Base-by-base conservation (phyloP, 2,888 invertebrate genomes). In the Xylota sylvarum region DNA sequence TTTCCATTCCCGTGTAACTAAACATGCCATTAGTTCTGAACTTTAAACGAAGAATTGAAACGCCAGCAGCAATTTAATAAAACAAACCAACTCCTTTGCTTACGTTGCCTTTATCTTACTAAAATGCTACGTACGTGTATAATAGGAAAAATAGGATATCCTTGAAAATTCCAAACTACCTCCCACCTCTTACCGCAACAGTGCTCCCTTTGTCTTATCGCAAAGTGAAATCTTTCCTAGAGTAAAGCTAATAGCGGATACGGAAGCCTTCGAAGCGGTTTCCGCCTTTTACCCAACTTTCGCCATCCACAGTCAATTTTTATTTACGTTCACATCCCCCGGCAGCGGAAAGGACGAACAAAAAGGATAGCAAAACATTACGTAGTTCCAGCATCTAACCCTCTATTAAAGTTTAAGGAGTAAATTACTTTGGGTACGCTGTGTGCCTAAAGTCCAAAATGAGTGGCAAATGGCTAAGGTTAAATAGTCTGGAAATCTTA, bases 401-500 rank as follows among this genome's bases (percentile, higher is more conserved):
- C 60, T 72, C 77, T 58, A 86, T 74, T 81, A 76, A 85, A 85
- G 85, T 85, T 85, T 85, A 81, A 85, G 82, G 64, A 78, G 78
- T 80, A 79, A 78, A 81, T 81, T 80, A 74, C 76, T 74, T 78
- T 76, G 80, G 56, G 70, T 27, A 56, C 37, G 72, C 58, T 43
- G 64, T 70, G 80, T 70, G 81, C 84, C 86, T 73, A 43, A 12
- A 65, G 81, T 64, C 50, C 37, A 81, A 3, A 85, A 85, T 77
- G 81, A 77, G 58, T 80, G 65, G 55, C 69, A 76, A 87, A 82
- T 76, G 87, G 80, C 85, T 82, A 50, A 83, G 81, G 86, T 88
- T 88, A 88, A 88, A 89, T 88, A 88, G 89, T 79, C 88, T 89
- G 89, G 88, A 89, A 89, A 89, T 88, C 88, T 87, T 67, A 35